Conservation (phyloP, 2,113 vertebrate genomes). For the Amia ocellicauda region DNA sequence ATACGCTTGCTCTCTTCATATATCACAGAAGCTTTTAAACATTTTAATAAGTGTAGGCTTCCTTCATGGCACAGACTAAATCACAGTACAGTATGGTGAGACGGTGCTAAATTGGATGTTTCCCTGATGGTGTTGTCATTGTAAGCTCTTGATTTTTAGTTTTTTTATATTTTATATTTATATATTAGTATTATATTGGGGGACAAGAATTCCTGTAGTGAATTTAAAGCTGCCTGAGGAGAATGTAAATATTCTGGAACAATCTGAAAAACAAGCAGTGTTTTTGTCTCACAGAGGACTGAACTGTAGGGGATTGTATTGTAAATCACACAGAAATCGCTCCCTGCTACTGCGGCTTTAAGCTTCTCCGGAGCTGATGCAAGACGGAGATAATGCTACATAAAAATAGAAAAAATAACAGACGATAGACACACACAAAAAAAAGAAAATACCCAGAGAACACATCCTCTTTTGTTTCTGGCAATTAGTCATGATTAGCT, state of each 20-base stretch:
- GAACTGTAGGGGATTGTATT: neutral
- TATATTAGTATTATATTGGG: too few species aligned
- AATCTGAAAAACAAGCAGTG: conserved; percentile 30
- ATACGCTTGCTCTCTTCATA: too few species aligned
- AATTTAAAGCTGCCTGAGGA: conserved; percentile 51
- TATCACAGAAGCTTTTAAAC: too few species aligned
- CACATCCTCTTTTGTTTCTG: conserved; percentile 49
- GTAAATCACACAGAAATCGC: neutral
- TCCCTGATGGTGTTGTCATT: too few species aligned
- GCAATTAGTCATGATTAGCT: conserved; percentile 70
- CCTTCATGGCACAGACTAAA: too few species aligned
- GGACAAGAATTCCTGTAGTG: conserved; percentile 24
- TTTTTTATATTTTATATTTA: too few species aligned
- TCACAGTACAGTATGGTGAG: too few species aligned
- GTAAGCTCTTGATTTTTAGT: too few species aligned
- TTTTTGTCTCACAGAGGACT: conserved; percentile 16
- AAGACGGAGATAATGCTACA: conserved; percentile 9
- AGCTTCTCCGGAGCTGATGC: conserved; percentile 7
- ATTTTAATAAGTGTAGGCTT: too few species aligned
- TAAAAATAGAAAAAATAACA: conserved; percentile 20
- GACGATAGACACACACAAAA: conserved; percentile 26
- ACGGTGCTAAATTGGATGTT: too few species aligned
- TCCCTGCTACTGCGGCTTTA: neutral
- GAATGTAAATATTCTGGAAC: conserved; percentile 37
- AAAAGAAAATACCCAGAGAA: conserved; percentile 49